Evolutionary conservation across 2,113 vertebrate genomes (phyloP).

Genomic region (Pseudolaguvia tuberculata): DNA sequence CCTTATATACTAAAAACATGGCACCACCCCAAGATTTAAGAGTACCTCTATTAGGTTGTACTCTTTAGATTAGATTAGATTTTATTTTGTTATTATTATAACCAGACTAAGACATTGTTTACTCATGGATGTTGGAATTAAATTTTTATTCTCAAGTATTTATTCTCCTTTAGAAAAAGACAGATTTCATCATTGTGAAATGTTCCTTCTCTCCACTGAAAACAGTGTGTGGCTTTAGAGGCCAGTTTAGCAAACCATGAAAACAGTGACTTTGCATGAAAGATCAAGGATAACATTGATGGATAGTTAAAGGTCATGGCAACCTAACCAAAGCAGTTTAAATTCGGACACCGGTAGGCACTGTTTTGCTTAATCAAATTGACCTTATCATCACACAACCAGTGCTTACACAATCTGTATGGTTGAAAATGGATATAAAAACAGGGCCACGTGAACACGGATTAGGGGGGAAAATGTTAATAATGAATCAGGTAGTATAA

Average conservation of each 20-base stretch:
- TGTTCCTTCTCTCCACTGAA: background rate
- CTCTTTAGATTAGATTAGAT: too few relatives aligned
- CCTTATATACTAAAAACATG: background rate
- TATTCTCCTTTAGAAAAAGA: background rate
- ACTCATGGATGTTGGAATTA: background rate
- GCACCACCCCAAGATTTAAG: too few relatives aligned
- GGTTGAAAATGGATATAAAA: too few relatives aligned
- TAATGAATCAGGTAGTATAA: too few relatives aligned
- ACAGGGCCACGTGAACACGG: too few relatives aligned
- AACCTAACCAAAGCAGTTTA: background rate
- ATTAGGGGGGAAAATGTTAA: too few relatives aligned
- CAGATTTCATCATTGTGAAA: background rate
- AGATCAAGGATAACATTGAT: background rate
- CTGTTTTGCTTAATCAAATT: too few relatives aligned
- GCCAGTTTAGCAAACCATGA: constrained; percentile 6
- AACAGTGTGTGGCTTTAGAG: background rate
- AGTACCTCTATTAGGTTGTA: background rate
- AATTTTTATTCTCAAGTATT: background rate
- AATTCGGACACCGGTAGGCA: background rate
- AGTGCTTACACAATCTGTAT: too few relatives aligned
- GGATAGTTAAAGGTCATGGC: background rate
- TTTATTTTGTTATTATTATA: background rate
- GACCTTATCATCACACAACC: too few relatives aligned
- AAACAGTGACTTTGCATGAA: background rate
- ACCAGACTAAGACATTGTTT: background rate